These are phyloP conservation scores for Megastigmus dorsalis DNA, from an alignment of 2,888 invertebrate species.

Conservation along the genomic window DNA sequence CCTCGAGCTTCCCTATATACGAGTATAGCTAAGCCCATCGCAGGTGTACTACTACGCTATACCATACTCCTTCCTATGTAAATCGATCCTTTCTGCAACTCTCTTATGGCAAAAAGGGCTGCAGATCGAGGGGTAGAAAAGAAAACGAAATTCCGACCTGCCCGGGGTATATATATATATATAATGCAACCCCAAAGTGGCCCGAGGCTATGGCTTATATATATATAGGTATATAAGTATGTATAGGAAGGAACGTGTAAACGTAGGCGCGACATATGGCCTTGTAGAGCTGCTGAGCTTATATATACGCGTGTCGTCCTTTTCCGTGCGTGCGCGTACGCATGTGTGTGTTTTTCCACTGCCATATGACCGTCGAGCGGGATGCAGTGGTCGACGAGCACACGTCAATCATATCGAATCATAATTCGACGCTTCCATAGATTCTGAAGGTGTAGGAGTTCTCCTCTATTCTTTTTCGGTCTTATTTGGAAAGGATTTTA, in stretches of 20 bases:
- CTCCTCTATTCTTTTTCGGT: too few relatives aligned
- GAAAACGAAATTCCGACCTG: conserved; percentile 43
- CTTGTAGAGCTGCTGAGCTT: conserved; percentile 16
- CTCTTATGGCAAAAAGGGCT: too few relatives aligned
- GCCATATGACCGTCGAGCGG: conserved; percentile 11
- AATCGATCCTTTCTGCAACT: conserved; percentile 17
- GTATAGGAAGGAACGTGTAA: background rate
- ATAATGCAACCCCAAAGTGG: conserved; percentile 43
- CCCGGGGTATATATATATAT: too few relatives aligned
- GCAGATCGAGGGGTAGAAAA: too few relatives aligned
- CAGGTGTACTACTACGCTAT: too few relatives aligned
- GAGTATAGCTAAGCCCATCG: conserved; percentile 2
- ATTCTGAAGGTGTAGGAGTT: too few relatives aligned
- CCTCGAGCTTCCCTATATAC: too few relatives aligned
- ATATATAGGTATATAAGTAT: too few relatives aligned
- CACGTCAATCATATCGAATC: conserved; percentile 36
- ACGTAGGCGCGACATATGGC: conserved; percentile 46
- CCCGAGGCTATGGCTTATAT: conserved; percentile 44
- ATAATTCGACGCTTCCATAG: conserved; percentile 25
- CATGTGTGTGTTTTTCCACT: background rate
- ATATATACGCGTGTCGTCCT: background rate
- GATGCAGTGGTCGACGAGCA: conserved; percentile 17
- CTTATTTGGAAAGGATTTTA: too few relatives aligned
- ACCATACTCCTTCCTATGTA: conserved; percentile 31
- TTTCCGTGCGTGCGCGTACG: background rate